Evolutionary conservation across 2,797 vertebrate species (phyloP).

Genomic region (Enteromius thamalakanensis): DNA sequence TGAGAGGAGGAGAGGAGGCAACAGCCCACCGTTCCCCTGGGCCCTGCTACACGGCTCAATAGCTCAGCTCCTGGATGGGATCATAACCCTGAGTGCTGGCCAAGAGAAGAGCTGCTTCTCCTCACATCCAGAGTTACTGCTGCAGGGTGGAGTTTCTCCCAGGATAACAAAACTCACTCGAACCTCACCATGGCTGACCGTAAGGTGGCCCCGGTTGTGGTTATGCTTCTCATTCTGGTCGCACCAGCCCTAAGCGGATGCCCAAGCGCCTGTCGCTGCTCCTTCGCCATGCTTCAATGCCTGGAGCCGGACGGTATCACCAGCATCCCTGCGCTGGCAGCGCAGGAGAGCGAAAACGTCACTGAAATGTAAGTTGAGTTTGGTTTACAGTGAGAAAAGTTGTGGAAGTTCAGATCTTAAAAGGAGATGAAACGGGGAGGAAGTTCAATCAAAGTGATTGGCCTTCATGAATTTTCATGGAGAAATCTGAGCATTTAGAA

Average conservation of each 20-base stretch:
- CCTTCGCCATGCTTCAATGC: constrained; percentile 76
- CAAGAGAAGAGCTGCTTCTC: constrained; percentile 50
- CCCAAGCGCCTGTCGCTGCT: constrained; percentile 76
- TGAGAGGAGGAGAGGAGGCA: constrained; percentile 72
- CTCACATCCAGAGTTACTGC: neutral
- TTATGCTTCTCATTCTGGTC: constrained; percentile 65
- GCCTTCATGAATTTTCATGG: constrained; percentile 19
- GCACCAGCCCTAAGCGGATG: constrained; percentile 69
- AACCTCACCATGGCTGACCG: constrained; percentile 63
- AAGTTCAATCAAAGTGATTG: constrained; percentile 48
- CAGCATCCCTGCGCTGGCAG: constrained; percentile 71
- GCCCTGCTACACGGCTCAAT: constrained; percentile 76
- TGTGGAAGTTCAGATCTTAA: constrained; percentile 8
- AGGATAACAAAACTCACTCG: constrained; percentile 39
- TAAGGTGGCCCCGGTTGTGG: constrained; percentile 61
- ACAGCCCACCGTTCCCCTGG: constrained; percentile 78
- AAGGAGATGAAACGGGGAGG: neutral
- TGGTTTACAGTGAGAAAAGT: neutral
- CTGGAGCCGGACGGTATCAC: constrained; percentile 70
- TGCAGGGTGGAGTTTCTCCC: constrained; percentile 54
- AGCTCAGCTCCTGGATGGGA: constrained; percentile 73
- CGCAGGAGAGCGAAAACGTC: constrained; percentile 80
- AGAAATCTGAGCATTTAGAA: constrained; percentile 20
- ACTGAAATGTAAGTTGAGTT: constrained; percentile 81
- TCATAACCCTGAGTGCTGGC: constrained; percentile 63